phyloP scores from a whole-genome alignment of 2,888 invertebrate genomes.

The Parascotia fuliginaria region DNA sequence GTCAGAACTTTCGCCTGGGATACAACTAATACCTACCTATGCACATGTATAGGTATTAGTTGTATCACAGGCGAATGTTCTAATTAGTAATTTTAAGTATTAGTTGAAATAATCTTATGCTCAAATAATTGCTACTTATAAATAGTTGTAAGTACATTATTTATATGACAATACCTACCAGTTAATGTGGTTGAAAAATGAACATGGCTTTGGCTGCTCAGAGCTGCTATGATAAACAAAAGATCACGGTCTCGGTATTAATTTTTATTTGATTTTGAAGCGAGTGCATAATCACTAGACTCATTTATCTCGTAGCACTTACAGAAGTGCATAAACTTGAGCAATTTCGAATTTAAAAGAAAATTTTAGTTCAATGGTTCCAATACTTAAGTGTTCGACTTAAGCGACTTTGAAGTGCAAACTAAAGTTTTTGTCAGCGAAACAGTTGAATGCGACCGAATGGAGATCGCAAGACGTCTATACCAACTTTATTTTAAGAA shows the following conservation, averaged over 20 bases:
- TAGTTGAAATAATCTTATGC: no score
- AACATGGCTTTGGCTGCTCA: no score
- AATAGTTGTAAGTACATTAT: no score
- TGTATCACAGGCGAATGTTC: no score
- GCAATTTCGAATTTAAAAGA: neutral
- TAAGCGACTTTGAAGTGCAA: neutral
- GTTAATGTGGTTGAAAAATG: no score
- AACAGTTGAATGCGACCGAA: neutral
- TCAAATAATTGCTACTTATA: no score
- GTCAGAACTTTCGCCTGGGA: neutral
- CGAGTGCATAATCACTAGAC: neutral
- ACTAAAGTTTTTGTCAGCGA: neutral
- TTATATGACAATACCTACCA: no score
- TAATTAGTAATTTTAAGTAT: no score
- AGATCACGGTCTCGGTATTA: no score
- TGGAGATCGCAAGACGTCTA: neutral
- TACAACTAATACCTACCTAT: neutral
- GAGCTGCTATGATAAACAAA: no score
- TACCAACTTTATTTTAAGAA: neutral
- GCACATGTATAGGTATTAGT: neutral
- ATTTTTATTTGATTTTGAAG: no score
- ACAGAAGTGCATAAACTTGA: neutral
- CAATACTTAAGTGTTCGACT: neutral
- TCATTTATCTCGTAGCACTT: neutral
- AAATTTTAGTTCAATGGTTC: neutral